Base-by-base conservation (phyloP, 2,888 invertebrate genomes). In the Lordiphosa andalusiaca region DNA sequence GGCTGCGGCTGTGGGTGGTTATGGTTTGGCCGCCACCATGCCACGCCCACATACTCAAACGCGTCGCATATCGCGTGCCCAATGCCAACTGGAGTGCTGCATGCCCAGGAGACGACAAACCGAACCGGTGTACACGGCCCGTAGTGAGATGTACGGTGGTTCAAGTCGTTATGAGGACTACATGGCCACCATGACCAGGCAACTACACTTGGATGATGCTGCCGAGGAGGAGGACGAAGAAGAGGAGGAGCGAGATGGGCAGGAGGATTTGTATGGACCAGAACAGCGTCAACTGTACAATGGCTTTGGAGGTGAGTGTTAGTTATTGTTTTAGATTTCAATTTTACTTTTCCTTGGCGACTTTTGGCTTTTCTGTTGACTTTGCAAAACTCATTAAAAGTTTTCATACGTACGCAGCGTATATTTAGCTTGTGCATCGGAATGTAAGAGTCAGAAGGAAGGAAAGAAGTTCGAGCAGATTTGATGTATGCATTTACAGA, bases 21-120 rank as follows among this genome's bases (percentile, higher is more conserved):
- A 38, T 25, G 70, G 63, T n/a, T n/a, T 69, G 72, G 56, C 88
- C 7, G 58, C 77, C 6, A 87, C 88, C 10, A 86, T 87, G 84
- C 87, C 88, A 53, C 83, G 88, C 37, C 69, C 81, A 56, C 66
- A 80, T 54, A 80, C 83, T 4, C 12, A 58, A 42, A 67, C 76
- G 35, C 63, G 52, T 67, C 76, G 76, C 53, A 46, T 74, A 4
- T 78, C 86, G 36, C 88, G 87, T 35, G 62, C 52, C 38, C 77
- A 86, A 33, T 87, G 88, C 57, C 78, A 82, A 54, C 55, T 86
- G 64, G 86, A 84, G 46, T 87, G 87, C 48, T 87, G 86, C 19
- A 58, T 76, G 58, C 76, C 84, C 12, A 69, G 55, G 40, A 80
- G 69, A 10, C 42, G 51, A 6, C 48, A 56, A 52, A 83, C 84